Base-by-base conservation (phyloP, 2,113 vertebrate species). In the Daphoenositta chrysoptera region DNA sequence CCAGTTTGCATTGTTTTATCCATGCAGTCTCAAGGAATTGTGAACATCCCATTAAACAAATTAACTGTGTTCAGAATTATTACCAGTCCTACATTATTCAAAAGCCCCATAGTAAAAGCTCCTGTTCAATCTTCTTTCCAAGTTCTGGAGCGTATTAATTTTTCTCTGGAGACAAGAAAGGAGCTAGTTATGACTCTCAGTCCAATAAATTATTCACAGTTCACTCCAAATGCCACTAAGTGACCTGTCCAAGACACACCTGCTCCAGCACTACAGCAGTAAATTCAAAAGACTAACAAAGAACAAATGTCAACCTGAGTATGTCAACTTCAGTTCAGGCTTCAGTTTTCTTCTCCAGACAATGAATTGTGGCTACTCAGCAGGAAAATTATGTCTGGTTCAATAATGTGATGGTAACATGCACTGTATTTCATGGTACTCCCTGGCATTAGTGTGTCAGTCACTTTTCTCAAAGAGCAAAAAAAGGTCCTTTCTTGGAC, bases 91-190 rank as follows among this genome's bases (percentile, higher is more conserved):
- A 42, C 71, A 58, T 93, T 77, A 83, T 66, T 90, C 58, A 86
- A 61, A 54, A 85, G 13, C 31, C 26, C 47, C 58, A 37, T 9
- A 69, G 75, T 57, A 90, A 90, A 88, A 90, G 35, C 88, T 83
- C 65, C 45, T 54, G 47, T 37, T 93, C 19, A 14, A 13, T 51
- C 28, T 80, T 79, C 47, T 79, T 82, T 75, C 57, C 1, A 9
- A 23, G 48, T n/a, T 79, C 70, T 45, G 51, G 45, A 86, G 50
- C 0, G 1, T 57, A 61, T 83, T 70, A 13, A 19, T 83, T 86
- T 87, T 95, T 70, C 90, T 83, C 83, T 73, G 64, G 83, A 83
- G 82, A 80, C 50, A 90, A 84, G 72, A 73, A 84, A 91, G 71
- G 40, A 92, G 64, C 21, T 42, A 81, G 56, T 53, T 73, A 73